These are phyloP conservation scores for Chaetodon trifasciatus DNA, from an alignment of 2,797 vertebrate genomes.

Conservation along the genomic window DNA sequence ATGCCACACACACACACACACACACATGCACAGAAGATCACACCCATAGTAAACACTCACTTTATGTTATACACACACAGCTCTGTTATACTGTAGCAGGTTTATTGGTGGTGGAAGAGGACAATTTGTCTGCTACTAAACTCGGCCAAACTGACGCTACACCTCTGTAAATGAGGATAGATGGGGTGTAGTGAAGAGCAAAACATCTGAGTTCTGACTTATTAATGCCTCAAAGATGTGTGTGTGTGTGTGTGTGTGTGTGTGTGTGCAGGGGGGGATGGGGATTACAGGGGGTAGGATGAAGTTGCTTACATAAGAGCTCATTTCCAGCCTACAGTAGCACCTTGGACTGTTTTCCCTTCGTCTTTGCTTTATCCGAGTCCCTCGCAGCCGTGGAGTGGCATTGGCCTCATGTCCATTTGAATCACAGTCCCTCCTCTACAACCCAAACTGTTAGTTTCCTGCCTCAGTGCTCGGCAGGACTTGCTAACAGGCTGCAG, in stretches of 20 bases:
- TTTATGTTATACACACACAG: slow-evolving; percentile 5
- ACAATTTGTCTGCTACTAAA: slow-evolving; percentile 47
- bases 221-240: slow-evolving; percentile 66
- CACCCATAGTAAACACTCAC: slow-evolving; percentile 12
- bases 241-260: slow-evolving; percentile 9
- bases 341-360: slow-evolving; percentile 40
- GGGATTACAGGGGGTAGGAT: slow-evolving; percentile 33
- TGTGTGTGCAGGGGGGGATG: not conserved
- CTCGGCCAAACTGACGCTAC: slow-evolving; percentile 37
- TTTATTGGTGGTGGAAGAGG: slow-evolving; percentile 42
- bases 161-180: slow-evolving; percentile 53
- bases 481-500: slow-evolving; percentile 56
- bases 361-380: slow-evolving; percentile 13
- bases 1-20: not conserved
- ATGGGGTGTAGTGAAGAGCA: slow-evolving; percentile 29
- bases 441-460: slow-evolving; percentile 23
- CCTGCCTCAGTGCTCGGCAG: slow-evolving; percentile 25
- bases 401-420: slow-evolving; percentile 39
- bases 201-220: slow-evolving; percentile 74
- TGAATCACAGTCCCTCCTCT: slow-evolving; percentile 47
- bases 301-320: slow-evolving; percentile 67
- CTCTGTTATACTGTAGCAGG: slow-evolving; percentile 1
- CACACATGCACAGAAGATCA: slow-evolving; percentile 8
- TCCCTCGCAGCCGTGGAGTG: slow-evolving; percentile 10
- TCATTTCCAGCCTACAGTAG: slow-evolving; percentile 52